phyloP scores from a whole-genome alignment of 2,113 vertebrate genomes.

The Phainopepla nitens region DNA sequence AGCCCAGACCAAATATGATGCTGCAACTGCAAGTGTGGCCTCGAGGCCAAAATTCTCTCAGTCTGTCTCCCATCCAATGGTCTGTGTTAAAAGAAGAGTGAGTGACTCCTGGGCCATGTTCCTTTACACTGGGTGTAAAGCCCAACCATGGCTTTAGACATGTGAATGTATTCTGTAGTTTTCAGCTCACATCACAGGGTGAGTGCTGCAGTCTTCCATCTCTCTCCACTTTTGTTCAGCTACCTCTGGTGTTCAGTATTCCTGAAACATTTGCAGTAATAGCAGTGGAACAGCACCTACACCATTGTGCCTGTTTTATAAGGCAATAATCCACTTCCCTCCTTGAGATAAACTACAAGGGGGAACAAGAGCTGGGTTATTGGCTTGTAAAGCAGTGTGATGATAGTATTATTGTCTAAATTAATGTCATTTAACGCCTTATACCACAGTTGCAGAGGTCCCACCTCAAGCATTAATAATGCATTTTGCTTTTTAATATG shows the following conservation, averaged over 20 bases:
- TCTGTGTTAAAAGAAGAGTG: background rate
- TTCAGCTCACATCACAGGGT: background rate
- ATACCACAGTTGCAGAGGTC: conserved; percentile 5
- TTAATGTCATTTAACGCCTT: conserved; percentile 60
- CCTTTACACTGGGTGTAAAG: background rate
- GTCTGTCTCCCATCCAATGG: background rate
- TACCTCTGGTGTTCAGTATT: background rate
- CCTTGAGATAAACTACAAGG: conserved; percentile 42
- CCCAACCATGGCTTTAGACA: background rate
- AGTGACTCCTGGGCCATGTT: background rate
- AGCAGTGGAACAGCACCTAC: background rate
- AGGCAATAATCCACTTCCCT: conserved; percentile 51
- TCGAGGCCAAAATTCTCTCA: background rate
- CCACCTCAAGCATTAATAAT: conserved; percentile 50
- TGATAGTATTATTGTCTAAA: conserved; percentile 58
- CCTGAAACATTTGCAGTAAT: background rate
- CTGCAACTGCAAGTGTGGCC: background rate
- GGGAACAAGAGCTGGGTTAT: conserved; percentile 41
- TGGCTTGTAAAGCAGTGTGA: conserved; percentile 58
- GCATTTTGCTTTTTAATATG: conserved; percentile 38
- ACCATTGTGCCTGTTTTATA: conserved; percentile 35
- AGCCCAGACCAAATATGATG: background rate
- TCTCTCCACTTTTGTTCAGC: background rate
- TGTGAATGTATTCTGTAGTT: background rate
- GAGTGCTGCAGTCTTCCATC: background rate